Evolutionary conservation across 64 coral and sea anemone genomes (phyloP).

Genomic region (Orbicella faveolata): DNA sequence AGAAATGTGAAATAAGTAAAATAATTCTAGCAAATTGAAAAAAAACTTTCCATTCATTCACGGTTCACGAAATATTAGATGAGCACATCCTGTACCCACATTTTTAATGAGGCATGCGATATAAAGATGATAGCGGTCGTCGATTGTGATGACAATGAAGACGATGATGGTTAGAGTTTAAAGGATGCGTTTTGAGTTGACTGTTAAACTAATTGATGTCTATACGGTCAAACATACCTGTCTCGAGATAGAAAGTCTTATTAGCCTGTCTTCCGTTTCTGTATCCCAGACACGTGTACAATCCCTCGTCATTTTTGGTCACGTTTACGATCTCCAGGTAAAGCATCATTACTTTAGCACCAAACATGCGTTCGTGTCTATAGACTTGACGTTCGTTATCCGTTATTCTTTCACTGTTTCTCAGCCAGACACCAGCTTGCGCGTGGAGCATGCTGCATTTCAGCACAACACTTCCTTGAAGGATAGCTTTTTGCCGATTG

Average conservation of each 20-base stretch:
- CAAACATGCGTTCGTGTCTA: background rate
- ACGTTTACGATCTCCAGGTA: constrained; percentile 5
- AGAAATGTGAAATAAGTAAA: too few relatives aligned
- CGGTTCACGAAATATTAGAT: too few relatives aligned
- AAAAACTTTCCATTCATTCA: too few relatives aligned
- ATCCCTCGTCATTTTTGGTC: constrained; percentile 24
- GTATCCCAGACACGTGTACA: background rate
- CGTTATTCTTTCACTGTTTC: background rate
- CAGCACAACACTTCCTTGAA: constrained; percentile 1
- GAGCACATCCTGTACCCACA: too few relatives aligned
- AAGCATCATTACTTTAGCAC: background rate
- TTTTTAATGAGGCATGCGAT: too few relatives aligned
- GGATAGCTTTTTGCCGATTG: constrained; percentile 4
- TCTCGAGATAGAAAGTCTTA: background rate
- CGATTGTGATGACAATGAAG: too few relatives aligned
- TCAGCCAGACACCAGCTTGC: background rate
- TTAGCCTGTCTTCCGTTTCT: background rate
- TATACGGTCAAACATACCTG: background rate
- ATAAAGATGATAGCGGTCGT: too few relatives aligned
- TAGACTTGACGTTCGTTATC: background rate
- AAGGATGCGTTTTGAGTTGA: too few relatives aligned
- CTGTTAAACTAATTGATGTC: too few relatives aligned
- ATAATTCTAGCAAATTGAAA: too few relatives aligned
- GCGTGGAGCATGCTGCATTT: constrained; percentile 6
- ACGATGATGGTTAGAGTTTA: too few relatives aligned